Percentiles rank a stretch among this genome's conserved stretches.
phyloP scores from a whole-genome alignment of 1,140 invertebrate species.

The Papilio xuthus region DNA sequence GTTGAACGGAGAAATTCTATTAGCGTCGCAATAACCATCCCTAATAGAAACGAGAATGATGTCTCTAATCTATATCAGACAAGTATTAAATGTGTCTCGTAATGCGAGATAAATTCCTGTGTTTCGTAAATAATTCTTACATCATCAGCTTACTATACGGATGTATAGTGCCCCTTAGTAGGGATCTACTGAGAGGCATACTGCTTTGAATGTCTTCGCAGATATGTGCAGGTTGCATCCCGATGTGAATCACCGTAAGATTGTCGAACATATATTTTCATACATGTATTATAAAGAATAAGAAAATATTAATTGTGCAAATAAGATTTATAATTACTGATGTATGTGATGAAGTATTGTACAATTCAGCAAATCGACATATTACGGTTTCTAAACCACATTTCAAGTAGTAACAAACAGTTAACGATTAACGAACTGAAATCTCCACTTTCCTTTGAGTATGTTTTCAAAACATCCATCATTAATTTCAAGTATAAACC shows the following conservation, averaged over 20 bases:
- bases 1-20: slow-evolving; percentile 69
- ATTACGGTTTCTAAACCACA: not conserved
- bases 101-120: not conserved
- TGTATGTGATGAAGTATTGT: no score
- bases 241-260: no score
- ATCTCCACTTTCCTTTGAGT: slow-evolving; percentile 7
- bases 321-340: no score
- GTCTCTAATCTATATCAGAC: not conserved
- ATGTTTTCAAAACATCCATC: slow-evolving; percentile 12
- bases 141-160: no score
- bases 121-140: not conserved
- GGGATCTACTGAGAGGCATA: no score
- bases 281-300: no score
- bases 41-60: slow-evolving; percentile 19
- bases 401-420: slow-evolving; percentile 11
- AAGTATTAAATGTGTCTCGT: not conserved
- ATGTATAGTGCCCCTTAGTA: no score
- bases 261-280: no score
- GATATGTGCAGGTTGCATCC: no score
- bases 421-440: slow-evolving; percentile 5
- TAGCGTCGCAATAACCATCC: slow-evolving; percentile 56
- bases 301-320: no score
- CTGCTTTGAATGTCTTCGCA: no score
- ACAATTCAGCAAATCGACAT: not conserved
- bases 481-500: slow-evolving; percentile 11